Conservation (phyloP, 1,140 invertebrate species). For the Drosophila pseudoobscura region DNA sequence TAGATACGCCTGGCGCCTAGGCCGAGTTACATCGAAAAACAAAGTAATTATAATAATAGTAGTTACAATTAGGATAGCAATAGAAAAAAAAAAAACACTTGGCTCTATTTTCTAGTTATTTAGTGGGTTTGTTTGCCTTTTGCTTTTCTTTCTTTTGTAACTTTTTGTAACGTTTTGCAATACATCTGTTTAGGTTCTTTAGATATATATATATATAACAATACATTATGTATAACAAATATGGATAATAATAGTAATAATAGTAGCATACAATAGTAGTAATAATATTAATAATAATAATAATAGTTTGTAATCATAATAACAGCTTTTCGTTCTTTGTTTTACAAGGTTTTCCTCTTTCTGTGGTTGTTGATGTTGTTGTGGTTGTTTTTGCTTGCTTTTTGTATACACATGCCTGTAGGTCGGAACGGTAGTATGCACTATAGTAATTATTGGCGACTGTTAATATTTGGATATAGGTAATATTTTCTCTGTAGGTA, state of each 20-base stretch:
- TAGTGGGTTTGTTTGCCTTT: constrained; percentile 13
- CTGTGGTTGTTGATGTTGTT: constrained; percentile 21
- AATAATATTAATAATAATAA: constrained; percentile 71
- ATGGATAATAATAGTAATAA: constrained; percentile 70
- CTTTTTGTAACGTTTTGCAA: constrained; percentile 39
- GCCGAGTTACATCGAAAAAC: constrained; percentile 39
- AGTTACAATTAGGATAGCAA: constrained; percentile 28
- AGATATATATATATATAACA: constrained; percentile 70
- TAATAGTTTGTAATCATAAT: constrained; percentile 73
- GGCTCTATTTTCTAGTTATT: constrained; percentile 15
- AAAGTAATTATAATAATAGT: constrained; percentile 18
- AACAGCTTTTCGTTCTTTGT: constrained; percentile 67
- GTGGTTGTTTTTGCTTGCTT: constrained; percentile 12
- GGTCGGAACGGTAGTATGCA: too few relatives aligned
- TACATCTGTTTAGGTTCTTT: constrained; percentile 50
- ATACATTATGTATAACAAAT: constrained; percentile 82
- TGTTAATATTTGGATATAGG: constrained; percentile 47
- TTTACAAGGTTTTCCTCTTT: constrained; percentile 25
- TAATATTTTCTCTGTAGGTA: constrained; percentile 14
- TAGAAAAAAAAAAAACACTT: constrained; percentile 15
- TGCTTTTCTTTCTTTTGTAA: constrained; percentile 12
- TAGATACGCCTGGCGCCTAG: constrained; percentile 32
- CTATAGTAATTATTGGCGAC: constrained; percentile 24
- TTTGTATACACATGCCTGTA: background rate
- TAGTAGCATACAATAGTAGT: constrained; percentile 66